Evolutionary conservation across 2,113 vertebrate species (phyloP), one percentile per base, ranked within the genome.

Genomic region (Amblyopsis rosae): DNA sequence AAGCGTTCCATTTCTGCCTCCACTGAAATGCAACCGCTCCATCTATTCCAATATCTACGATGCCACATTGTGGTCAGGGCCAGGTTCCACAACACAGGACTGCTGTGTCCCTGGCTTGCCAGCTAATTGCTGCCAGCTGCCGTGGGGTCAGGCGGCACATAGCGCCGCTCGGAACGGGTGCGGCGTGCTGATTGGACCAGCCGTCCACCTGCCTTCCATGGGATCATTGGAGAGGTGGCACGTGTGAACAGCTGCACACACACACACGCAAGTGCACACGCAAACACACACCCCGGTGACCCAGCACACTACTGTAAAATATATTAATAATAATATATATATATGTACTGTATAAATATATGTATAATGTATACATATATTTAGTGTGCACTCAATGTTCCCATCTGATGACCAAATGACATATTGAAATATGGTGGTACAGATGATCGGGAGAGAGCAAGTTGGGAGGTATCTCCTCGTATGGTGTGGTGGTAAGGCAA

Each of bases 91-190:
- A 65, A 67, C 87, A 85, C 7, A 64, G 77, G 75, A 84, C 76
- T 79, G 82, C 83, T 82, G 87, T 75, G 85, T 89, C 79, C 85
- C 74, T 5, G 80, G 88, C 82, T 86, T 86, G 86, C 76, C 84
- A 80, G 85, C 88, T 93, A 93, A 92, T 92, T 91, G 86, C 80
- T 90, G 74, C 88, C 91, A 93, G 91, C 91, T 93, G 92, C 84
- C 33, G 11, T 41, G 59, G 57, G 76, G 73, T 80, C 51, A 26
- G 26, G 19, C 70, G 70, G 80, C 91, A 93, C 91, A 93, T 92
- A 93, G 85, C 71, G 78, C 86, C 77, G 79, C 82, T 92, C 92
- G 89, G 92, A 90, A 92, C 92, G 83, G 82, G 26, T 26, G 26
- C 90, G 90, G 91, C 89, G 82, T 84, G 87, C 88, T 89, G 84